Percentiles rank a stretch among this genome's conserved stretches.
phyloP scores from a whole-genome alignment of 2,113 vertebrate genomes.

The Pygoscelis adeliae region DNA sequence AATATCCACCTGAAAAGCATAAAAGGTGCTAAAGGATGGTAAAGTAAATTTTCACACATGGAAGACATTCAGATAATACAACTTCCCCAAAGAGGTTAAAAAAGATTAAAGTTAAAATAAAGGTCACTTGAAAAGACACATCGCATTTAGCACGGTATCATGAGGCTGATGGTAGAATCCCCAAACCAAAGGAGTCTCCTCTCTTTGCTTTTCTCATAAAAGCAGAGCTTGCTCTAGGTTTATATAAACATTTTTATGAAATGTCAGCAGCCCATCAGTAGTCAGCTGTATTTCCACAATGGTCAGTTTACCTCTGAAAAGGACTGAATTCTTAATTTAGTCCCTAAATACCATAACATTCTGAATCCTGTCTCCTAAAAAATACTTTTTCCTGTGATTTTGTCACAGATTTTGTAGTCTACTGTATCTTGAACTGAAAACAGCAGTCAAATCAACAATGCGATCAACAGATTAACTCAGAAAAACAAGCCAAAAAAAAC shows the following conservation, averaged over 20 bases:
- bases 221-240: not conserved
- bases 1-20: not conserved
- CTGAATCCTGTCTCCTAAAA: not conserved
- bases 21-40: not conserved
- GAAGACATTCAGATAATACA: not conserved
- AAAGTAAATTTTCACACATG: slow-evolving; percentile 8
- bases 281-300: not conserved
- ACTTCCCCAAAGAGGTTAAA: not conserved
- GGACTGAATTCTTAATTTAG: not conserved
- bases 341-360: not conserved
- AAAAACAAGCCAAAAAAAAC: not conserved
- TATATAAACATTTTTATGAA: not conserved
- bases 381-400: not conserved
- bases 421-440: not conserved
- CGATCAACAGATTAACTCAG: not conserved
- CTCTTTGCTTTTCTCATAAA: not conserved
- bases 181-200: not conserved
- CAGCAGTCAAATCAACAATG: not conserved
- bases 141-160: not conserved
- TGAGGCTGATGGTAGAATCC: not conserved
- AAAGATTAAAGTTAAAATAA: slow-evolving; percentile 21
- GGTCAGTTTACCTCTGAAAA: not conserved
- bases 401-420: not conserved
- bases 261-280: not conserved
- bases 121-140: slow-evolving; percentile 20